These are phyloP conservation scores for Mirza zaza DNA, from an alignment of 2,113 vertebrate genomes.

Conservation along the genomic window DNA sequence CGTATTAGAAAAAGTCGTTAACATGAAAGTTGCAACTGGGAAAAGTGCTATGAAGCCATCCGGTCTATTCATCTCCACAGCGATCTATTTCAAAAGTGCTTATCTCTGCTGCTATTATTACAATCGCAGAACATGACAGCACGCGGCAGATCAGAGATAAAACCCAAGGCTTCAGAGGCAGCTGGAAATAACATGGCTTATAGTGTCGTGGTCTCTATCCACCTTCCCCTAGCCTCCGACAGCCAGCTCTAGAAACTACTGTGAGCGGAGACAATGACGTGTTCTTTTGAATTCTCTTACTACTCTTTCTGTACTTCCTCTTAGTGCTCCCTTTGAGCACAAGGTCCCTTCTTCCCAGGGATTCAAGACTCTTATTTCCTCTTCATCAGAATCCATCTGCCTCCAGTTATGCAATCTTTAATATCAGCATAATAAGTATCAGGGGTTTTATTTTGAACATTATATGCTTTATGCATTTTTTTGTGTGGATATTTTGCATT, in stretches of 20 bases:
- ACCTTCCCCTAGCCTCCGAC: constrained; percentile 9
- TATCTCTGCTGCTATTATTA: constrained; percentile 76
- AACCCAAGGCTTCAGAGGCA: constrained; percentile 68
- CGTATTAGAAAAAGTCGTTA: neutral
- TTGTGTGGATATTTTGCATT: neutral
- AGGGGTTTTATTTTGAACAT: neutral
- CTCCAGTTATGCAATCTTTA: neutral
- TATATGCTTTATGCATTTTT: neutral
- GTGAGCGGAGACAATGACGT: constrained; percentile 36
- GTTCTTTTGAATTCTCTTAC: neutral
- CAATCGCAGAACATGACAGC: constrained; percentile 63
- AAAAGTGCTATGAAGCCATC: constrained; percentile 45
- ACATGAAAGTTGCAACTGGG: constrained; percentile 24
- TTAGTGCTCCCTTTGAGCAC: neutral
- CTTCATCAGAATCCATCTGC: neutral
- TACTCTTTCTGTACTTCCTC: neutral
- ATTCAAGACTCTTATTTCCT: neutral
- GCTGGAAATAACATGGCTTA: constrained; percentile 76
- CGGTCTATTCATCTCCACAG: constrained; percentile 58
- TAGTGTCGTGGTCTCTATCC: constrained; percentile 28
- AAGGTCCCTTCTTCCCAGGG: neutral
- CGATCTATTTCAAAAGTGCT: constrained; percentile 69
- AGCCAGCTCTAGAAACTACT: constrained; percentile 9
- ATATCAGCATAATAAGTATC: neutral
- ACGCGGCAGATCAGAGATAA: constrained; percentile 61